Conservation (phyloP, 2,888 invertebrate genomes). For the Drosophila macrothrix region DNA sequence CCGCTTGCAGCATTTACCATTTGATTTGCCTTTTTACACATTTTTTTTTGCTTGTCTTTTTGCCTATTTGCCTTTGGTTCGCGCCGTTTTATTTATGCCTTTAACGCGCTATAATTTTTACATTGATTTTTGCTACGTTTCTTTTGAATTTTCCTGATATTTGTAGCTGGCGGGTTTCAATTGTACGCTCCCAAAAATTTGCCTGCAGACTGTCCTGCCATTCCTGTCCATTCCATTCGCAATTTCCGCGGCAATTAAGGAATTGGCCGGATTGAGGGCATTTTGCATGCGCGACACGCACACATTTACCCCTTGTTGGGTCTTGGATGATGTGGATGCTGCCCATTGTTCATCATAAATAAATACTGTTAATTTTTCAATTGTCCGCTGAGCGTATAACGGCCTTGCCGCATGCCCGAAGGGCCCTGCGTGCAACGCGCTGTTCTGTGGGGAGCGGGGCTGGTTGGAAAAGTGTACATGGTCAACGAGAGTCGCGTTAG, state of each 20-base stretch:
- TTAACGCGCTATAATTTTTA: constrained; percentile 68
- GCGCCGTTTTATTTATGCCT: constrained; percentile 46
- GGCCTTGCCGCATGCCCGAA: constrained; percentile 40
- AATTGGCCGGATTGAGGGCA: constrained; percentile 47
- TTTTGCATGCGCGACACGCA: constrained; percentile 70
- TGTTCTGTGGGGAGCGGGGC: too few relatives aligned
- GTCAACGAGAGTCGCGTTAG: constrained; percentile 41
- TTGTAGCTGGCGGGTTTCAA: not conserved
- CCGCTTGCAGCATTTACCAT: constrained; percentile 30
- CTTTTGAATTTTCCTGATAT: constrained; percentile 24
- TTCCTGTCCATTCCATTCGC: constrained; percentile 73
- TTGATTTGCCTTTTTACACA: constrained; percentile 25
- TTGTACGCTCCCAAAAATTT: constrained; percentile 3
- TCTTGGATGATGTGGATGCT: not conserved
- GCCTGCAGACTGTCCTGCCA: constrained; percentile 42
- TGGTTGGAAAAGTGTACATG: constrained; percentile 3
- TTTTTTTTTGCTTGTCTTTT: not conserved
- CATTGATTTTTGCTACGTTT: constrained; percentile 64
- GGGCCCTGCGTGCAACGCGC: constrained; percentile 11
- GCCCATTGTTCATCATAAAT: constrained; percentile 72
- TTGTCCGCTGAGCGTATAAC: constrained; percentile 69
- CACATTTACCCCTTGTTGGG: constrained; percentile 1
- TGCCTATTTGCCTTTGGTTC: not conserved
- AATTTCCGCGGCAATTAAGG: constrained; percentile 78
- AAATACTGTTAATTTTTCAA: constrained; percentile 80